Base-by-base conservation (phyloP, 2,888 invertebrate genomes). In the Aspidapion aeneum region DNA sequence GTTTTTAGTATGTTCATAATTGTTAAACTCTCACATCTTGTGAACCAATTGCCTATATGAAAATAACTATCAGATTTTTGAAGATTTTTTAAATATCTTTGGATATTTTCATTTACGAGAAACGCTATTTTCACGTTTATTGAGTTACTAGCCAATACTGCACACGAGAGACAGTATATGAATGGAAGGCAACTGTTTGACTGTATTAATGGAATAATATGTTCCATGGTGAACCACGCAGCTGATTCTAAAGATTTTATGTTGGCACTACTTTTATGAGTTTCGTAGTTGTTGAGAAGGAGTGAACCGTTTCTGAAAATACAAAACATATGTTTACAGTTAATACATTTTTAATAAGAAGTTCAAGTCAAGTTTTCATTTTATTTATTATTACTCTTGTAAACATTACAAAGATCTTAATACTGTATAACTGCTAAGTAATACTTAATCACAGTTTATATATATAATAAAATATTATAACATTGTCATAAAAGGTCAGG, bases 21-120 rank as follows among this genome's bases (percentile, higher is more conserved):
- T 9, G 89, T 78, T 63, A 83, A 81, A 7, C 83, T 81, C 79
- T 89, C 89, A 70, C 84, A 82, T 79, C 86, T 86, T 0, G 87
- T 85, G 73, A 86, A 86, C 86, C 86, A 87, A 73, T 86, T 86
- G 55, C 81, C 81, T 63, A 80, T 81, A n/a, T 86, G 76, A 70
- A 79, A 80, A 63, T 75, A 78, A 55, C 71, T 71, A 18, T 70
- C 62, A 1, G 70, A 58, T 12, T 68, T 63, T 66, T 79, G 78
- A 17, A 86, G 66, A 59, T 74, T 75, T 60, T 73, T 75, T 19
- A 85, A 73, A 73, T 86, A 87, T 70, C 71, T 62, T 69, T 71
- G 58, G 74, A 77, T 71, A 74, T 80, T 74, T 74, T 74, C 59
- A 61, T 78, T 73, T 16, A 70, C 70, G 20, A 86, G 70, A 70